Conservation (phyloP, 2,888 invertebrate species). For the Eupithecia subumbrata region DNA sequence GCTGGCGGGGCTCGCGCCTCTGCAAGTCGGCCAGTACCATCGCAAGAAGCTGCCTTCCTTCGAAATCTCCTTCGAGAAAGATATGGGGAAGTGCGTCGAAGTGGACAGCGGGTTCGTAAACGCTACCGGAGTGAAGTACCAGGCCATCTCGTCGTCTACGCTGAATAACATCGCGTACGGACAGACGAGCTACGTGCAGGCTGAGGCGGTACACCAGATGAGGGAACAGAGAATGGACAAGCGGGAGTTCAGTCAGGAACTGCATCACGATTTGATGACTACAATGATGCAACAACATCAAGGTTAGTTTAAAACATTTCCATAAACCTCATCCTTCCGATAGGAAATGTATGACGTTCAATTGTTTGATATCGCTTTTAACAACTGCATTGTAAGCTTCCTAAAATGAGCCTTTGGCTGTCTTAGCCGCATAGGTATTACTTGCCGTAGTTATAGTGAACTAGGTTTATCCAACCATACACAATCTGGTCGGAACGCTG, state of each 20-base stretch:
- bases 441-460: too few relatives aligned
- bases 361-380: too few relatives aligned
- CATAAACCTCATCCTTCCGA: too few relatives aligned
- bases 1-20: slow-evolving; percentile 70
- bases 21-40: slow-evolving; percentile 69
- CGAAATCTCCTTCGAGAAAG: slow-evolving; percentile 30
- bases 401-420: too few relatives aligned
- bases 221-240: slow-evolving; percentile 71
- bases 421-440: too few relatives aligned
- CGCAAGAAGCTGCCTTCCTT: slow-evolving; percentile 31
- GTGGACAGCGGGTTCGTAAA: slow-evolving; percentile 52
- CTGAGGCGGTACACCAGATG: slow-evolving; percentile 64
- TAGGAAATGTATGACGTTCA: too few relatives aligned
- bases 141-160: slow-evolving; percentile 78
- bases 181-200: slow-evolving; percentile 69
- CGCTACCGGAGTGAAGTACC: slow-evolving; percentile 76
- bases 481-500: too few relatives aligned
- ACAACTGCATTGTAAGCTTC: too few relatives aligned
- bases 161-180: slow-evolving; percentile 77
- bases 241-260: slow-evolving; percentile 78
- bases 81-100: slow-evolving; percentile 28
- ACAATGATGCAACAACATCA: slow-evolving; percentile 81
- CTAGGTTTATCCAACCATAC: too few relatives aligned
- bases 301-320: slow-evolving; percentile 47
- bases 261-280: slow-evolving; percentile 83